Evolutionary conservation across 1,140 invertebrate genomes (phyloP), one percentile per base, ranked within the genome.

Genomic region (Schlechtendalia chinensis): DNA sequence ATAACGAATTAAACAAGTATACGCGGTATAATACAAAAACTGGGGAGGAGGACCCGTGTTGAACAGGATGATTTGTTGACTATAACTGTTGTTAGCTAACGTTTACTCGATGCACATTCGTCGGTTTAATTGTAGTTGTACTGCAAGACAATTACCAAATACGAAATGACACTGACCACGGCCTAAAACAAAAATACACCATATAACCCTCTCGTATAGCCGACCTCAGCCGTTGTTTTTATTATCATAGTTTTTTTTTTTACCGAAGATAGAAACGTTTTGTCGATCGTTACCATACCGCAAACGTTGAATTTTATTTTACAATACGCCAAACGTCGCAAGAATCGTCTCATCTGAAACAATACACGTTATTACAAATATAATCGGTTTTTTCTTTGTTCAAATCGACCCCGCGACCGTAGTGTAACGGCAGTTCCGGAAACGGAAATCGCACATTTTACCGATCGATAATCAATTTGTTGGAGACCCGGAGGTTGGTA

Each of bases 101-200:
- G n/a, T 39, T 39, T 8, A 39, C 3, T 39, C 32, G 32, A 39
- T 81, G 29, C 65, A 59, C 47, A 6, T 69, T 39, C n/a, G 16
- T 19, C 29, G 29, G 27, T 59, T 69, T 65, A 81, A 54, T 54
- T 74, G 17, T 81, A 81, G 27, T 72, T 81, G 58, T 81, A 81
- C 19, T 81, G 81, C 50, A 81, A 63, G 8, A 74, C 65, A 16
- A 81, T 61, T 0, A 81, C 81, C 71, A 81, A 74, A 39, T 81
- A 81, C 6, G 81, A 61, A 53, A 74, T 75, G 11, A 81, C 54
- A 6, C 39, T 39, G 22, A 81, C 53, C 22, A 59, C 39, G 11
- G 71, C 71, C 81, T 81, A 24, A 10, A 72, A 58, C 16, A 79
- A 16, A 45, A 45, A 45, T 45, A 45, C 10, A 61, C 12, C n/a